These are phyloP conservation scores for Malurus elegans DNA, from an alignment of 2,113 vertebrate species.

Conservation along the genomic window DNA sequence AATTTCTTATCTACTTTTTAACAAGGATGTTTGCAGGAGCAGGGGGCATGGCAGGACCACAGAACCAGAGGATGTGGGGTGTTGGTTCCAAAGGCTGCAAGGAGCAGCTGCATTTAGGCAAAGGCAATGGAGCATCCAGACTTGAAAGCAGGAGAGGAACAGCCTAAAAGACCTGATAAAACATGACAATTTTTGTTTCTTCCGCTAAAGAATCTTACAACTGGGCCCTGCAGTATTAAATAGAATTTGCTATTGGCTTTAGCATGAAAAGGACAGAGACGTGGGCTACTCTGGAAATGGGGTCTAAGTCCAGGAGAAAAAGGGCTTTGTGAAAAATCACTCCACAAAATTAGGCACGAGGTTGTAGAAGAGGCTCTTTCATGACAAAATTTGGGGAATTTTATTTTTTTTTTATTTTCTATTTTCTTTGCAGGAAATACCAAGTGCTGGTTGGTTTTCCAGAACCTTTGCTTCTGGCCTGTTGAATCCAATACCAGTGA, in stretches of 20 bases:
- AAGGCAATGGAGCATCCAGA: accelerated
- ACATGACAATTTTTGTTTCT: neutral
- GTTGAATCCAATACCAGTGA: neutral
- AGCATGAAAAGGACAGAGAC: neutral
- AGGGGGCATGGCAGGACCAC: too few relatives aligned
- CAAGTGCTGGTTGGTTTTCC: neutral
- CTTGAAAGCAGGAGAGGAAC: neutral
- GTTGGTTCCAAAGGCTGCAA: neutral
- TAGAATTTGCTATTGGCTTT: neutral
- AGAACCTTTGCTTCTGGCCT: neutral
- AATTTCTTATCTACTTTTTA: neutral
- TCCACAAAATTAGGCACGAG: neutral
- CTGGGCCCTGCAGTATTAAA: neutral
- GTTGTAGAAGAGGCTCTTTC: neutral
- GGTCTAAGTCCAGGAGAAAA: neutral
- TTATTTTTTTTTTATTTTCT: neutral
- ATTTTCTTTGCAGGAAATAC: neutral
- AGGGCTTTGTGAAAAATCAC: neutral
- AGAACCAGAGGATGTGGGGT: too few relatives aligned
- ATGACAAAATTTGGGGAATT: neutral
- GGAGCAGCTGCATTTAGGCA: neutral
- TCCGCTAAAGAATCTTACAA: neutral
- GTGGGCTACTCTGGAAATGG: neutral
- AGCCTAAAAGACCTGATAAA: neutral
- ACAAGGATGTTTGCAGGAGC: neutral